phyloP scores from a whole-genome alignment of 2,113 vertebrate genomes.

The Coryphaenoides rupestris region DNA sequence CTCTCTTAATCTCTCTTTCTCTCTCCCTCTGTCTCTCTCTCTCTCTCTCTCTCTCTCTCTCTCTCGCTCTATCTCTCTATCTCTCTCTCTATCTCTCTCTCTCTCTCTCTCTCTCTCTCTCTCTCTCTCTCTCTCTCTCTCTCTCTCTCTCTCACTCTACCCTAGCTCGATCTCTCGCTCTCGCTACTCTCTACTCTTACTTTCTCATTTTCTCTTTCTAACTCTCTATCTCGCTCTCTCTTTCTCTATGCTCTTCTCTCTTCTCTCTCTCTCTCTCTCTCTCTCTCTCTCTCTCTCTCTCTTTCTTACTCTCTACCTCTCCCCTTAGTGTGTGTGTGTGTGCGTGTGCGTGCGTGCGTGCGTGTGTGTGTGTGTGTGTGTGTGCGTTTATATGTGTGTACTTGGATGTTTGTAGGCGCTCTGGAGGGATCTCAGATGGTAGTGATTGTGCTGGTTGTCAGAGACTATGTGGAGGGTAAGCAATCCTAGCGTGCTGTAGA shows the following conservation, averaged over 20 bases:
- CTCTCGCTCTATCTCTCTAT: too few relatives aligned
- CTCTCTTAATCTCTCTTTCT: constrained; percentile 6
- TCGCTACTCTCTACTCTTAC: too few relatives aligned
- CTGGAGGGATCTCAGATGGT: constrained; percentile 61
- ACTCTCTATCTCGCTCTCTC: too few relatives aligned
- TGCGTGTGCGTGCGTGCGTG: constrained; percentile 50
- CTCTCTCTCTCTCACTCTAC: constrained; percentile 25
- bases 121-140: constrained; percentile 24
- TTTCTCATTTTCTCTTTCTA: constrained; percentile 9
- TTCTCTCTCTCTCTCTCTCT: constrained; percentile 13
- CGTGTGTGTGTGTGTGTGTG: constrained; percentile 54
- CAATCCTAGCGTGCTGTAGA: constrained; percentile 57
- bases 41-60: constrained; percentile 7
- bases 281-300: too few relatives aligned
- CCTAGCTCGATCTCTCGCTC: too few relatives aligned
- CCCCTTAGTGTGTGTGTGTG: constrained; percentile 44
- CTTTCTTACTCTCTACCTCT: not conserved
- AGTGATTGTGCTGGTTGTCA: constrained; percentile 66
- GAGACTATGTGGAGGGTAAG: constrained; percentile 62
- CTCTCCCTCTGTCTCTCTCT: constrained; percentile 18
- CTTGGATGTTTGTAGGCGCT: constrained; percentile 49
- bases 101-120: constrained; percentile 15
- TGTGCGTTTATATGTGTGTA: constrained; percentile 49
- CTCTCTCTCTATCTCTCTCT: not conserved
- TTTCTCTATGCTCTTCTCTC: constrained; percentile 16